Evolutionary conservation across 1,140 invertebrate genomes (phyloP).

Genomic region (Sitodiplosis mosellana): DNA sequence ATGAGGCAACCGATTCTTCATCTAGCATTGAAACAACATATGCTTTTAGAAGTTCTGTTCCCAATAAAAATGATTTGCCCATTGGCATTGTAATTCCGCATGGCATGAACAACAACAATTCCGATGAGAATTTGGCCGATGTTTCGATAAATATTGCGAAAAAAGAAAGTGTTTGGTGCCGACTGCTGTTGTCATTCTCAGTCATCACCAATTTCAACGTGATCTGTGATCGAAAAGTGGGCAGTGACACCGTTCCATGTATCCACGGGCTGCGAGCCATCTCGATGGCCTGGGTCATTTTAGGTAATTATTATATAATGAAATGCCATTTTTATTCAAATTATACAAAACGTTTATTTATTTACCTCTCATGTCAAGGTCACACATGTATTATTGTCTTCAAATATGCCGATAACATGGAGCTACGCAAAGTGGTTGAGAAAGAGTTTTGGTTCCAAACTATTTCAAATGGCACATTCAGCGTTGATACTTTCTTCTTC

Average conservation of each 20-base stretch:
- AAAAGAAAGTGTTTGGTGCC: conserved; percentile 34
- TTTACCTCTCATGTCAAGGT: conserved; percentile 14
- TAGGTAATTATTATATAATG: conserved; percentile 30
- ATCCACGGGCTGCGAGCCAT: conserved; percentile 66
- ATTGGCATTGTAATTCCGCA: conserved; percentile 18
- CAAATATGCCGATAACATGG: conserved; percentile 72
- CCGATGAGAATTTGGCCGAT: conserved; percentile 35
- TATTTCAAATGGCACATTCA: conserved; percentile 69
- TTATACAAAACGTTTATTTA: too few relatives aligned
- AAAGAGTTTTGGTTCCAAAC: conserved; percentile 66
- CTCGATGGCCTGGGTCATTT: conserved; percentile 84
- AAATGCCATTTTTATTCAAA: background rate
- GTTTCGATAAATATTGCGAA: conserved; percentile 24
- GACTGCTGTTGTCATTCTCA: conserved; percentile 62
- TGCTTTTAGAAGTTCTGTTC: conserved; percentile 21
- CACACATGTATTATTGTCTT: conserved; percentile 73
- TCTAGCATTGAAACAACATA: conserved; percentile 25
- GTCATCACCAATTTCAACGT: conserved; percentile 50
- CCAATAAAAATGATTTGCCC: conserved; percentile 16
- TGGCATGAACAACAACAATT: conserved; percentile 32
- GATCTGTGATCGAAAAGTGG: conserved; percentile 59
- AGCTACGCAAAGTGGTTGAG: conserved; percentile 54
- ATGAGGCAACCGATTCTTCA: conserved; percentile 24
- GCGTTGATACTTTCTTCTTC: conserved; percentile 86
- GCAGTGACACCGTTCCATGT: conserved; percentile 59